Conservation (phyloP, 2,797 vertebrate genomes). For the Denticeps clupeoides region DNA sequence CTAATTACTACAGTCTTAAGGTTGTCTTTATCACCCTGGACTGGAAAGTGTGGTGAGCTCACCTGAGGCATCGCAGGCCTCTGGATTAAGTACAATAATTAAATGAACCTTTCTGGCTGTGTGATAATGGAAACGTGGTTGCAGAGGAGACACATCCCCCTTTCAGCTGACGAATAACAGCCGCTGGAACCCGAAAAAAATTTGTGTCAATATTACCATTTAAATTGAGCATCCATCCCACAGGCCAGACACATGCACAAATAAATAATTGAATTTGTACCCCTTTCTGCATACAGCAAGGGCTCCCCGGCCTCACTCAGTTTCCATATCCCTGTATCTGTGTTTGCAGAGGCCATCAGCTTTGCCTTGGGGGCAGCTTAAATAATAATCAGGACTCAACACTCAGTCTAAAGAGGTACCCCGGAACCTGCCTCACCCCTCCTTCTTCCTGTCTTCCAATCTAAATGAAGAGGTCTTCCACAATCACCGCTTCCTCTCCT, state of each 20-base stretch:
- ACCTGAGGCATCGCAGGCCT: conserved; percentile 12
- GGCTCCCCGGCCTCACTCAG: neutral
- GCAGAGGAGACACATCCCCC: conserved; percentile 21
- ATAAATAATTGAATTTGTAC: conserved; percentile 53
- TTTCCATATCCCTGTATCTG: conserved; percentile 15
- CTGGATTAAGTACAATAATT: conserved; percentile 37
- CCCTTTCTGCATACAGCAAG: conserved; percentile 14
- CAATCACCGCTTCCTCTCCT: conserved; percentile 16
- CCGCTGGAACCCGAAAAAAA: conserved; percentile 31
- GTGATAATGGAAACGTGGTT: conserved; percentile 39
- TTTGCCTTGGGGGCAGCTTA: conserved; percentile 25
- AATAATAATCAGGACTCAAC: conserved; percentile 35
- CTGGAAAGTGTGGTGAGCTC: neutral
- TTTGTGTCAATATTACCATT: conserved; percentile 49
- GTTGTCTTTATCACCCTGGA: too few relatives aligned
- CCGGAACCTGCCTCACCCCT: conserved; percentile 4
- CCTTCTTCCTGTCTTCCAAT: conserved; percentile 18
- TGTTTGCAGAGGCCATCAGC: conserved; percentile 27
- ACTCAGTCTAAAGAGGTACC: conserved; percentile 30
- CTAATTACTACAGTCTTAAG: too few relatives aligned
- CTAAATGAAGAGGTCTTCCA: conserved; percentile 24
- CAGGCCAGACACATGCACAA: conserved; percentile 42
- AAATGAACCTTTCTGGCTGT: conserved; percentile 23
- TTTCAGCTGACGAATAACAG: conserved; percentile 21
- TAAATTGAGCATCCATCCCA: conserved; percentile 47